These are phyloP conservation scores for Drosophila fungiperda DNA, from an alignment of 2,888 invertebrate species.

Conservation along the genomic window DNA sequence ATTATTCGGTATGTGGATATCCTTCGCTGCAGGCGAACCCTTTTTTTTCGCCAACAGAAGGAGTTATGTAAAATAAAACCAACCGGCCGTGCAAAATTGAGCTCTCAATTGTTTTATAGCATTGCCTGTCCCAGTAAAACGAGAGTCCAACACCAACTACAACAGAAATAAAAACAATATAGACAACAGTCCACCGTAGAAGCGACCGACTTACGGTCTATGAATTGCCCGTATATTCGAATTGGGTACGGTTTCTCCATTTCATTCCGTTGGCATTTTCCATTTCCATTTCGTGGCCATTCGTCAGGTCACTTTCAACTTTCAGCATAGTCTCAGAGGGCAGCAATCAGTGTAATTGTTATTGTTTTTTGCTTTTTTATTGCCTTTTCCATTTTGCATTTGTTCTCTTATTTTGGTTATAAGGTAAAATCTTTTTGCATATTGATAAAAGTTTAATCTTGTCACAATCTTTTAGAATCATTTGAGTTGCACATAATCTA, in stretches of 20 bases:
- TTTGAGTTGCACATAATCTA: slow-evolving; percentile 37
- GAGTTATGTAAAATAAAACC: slow-evolving; percentile 70
- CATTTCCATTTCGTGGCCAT: slow-evolving; percentile 57
- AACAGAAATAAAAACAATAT: slow-evolving; percentile 11
- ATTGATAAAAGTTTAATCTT: slow-evolving; percentile 57
- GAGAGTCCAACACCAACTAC: background rate
- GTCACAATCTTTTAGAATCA: slow-evolving; percentile 43
- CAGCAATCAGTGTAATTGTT: slow-evolving; percentile 76
- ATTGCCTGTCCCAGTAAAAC: slow-evolving; percentile 46
- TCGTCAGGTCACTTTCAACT: slow-evolving; percentile 68
- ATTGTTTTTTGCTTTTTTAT: slow-evolving; percentile 60
- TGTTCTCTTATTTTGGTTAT: background rate
- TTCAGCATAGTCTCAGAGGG: slow-evolving; percentile 59
- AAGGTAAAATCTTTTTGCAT: slow-evolving; percentile 47
- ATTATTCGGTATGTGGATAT: slow-evolving; percentile 65
- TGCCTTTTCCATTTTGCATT: slow-evolving; percentile 30
- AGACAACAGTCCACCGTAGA: slow-evolving; percentile 30
- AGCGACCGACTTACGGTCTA: slow-evolving; percentile 42
- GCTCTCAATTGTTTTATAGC: slow-evolving; percentile 76
- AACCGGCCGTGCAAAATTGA: slow-evolving; percentile 69
- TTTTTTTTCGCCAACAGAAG: slow-evolving; percentile 18
- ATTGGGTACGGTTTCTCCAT: background rate
- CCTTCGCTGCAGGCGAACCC: slow-evolving; percentile 55
- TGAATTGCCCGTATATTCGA: background rate
- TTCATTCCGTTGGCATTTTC: slow-evolving; percentile 46